Evolutionary conservation across 2,888 invertebrate species (phyloP).

Genomic region (Idaea biselata): DNA sequence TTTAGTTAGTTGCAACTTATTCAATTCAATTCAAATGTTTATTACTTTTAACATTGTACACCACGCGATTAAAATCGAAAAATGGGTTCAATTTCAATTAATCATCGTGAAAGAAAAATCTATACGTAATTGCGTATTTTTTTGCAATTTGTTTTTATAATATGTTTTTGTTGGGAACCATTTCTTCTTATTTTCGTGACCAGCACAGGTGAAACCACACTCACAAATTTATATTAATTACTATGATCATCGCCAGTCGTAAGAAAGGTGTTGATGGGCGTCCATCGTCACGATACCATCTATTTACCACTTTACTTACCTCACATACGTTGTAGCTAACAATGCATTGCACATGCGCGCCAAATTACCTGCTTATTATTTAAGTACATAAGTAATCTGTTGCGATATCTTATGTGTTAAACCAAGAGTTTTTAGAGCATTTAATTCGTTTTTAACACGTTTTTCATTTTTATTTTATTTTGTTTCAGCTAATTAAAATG

Average conservation of each 20-base stretch:
- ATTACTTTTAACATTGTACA: too few species aligned
- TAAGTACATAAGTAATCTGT: constrained; percentile 29
- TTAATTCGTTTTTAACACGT: constrained; percentile 9
- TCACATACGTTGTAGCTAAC: not conserved
- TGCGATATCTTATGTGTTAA: constrained; percentile 27
- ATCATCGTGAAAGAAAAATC: too few species aligned
- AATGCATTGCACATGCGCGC: constrained; percentile 38
- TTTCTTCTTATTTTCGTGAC: too few species aligned
- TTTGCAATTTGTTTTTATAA: too few species aligned
- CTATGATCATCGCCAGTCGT: not conserved
- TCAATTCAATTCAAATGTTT: too few species aligned
- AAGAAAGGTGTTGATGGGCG: not conserved
- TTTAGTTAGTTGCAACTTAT: too few species aligned
- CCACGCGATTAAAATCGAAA: too few species aligned
- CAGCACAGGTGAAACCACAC: too few species aligned
- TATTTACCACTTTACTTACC: not conserved
- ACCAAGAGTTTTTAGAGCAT: constrained; percentile 14
- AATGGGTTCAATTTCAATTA: too few species aligned
- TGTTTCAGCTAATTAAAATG: constrained; percentile 12
- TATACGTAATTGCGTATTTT: too few species aligned
- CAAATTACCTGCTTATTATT: constrained; percentile 37
- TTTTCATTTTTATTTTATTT: constrained; percentile 7
- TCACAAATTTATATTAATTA: not conserved
- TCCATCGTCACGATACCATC: not conserved
- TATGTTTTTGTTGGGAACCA: too few species aligned